These are phyloP conservation scores for Galendromus occidentalis DNA, from an alignment of 1,140 invertebrate genomes.

Conservation along the genomic window DNA sequence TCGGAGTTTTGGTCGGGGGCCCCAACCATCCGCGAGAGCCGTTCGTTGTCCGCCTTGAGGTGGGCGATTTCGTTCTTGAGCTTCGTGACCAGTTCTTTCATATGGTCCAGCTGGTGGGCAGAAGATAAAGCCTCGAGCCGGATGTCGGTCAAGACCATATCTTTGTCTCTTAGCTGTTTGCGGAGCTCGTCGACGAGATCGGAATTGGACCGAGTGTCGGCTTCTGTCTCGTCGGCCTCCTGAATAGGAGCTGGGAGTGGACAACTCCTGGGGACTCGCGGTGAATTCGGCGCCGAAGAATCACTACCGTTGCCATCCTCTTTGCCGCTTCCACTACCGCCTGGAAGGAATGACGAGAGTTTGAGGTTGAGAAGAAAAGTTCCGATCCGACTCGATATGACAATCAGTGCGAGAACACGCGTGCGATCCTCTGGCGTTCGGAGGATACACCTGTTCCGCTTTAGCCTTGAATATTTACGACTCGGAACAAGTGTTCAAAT, in stretches of 20 bases:
- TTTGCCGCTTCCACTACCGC: not conserved
- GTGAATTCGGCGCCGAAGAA: constrained; percentile 21
- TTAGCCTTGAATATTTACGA: not conserved
- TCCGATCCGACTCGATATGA: too few species aligned
- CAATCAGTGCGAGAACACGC: too few species aligned
- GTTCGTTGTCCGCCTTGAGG: constrained; percentile 86
- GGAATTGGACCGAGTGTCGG: constrained; percentile 16
- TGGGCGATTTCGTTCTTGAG: constrained; percentile 95
- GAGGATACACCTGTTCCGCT: too few species aligned
- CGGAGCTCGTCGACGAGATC: constrained; percentile 58
- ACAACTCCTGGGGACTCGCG: constrained; percentile 14
- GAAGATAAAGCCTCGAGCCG: constrained; percentile 81
- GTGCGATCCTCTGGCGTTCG: too few species aligned
- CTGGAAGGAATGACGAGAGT: not conserved
- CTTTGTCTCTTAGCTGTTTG: constrained; percentile 80
- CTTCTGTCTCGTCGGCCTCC: constrained; percentile 7
- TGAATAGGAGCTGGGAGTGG: constrained; percentile 10
- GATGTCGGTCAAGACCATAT: constrained; percentile 86
- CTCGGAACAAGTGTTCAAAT: constrained; percentile 22
- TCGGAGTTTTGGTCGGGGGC: not conserved
- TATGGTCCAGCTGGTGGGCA: constrained; percentile 82
- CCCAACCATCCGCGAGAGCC: constrained; percentile 61
- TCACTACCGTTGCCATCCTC: constrained; percentile 16
- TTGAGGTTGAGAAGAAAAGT: too few species aligned
- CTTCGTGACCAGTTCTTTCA: constrained; percentile 85